phyloP scores from a whole-genome alignment of 2,888 invertebrate genomes.

The Conistra vaccinii region DNA sequence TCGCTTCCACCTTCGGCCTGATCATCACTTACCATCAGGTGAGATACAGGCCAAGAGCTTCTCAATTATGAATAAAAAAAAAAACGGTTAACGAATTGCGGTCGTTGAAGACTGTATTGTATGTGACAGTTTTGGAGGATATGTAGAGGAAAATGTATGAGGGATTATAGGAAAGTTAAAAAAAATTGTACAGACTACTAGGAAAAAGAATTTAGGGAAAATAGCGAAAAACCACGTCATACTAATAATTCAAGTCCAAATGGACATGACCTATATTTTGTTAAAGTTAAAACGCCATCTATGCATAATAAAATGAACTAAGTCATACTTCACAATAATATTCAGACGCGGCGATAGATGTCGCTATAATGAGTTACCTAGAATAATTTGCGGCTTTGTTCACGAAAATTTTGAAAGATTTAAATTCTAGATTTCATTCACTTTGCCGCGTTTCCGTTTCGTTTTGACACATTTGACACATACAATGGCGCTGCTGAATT shows the following conservation, averaged over 20 bases:
- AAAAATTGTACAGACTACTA: neutral
- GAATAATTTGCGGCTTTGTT: neutral
- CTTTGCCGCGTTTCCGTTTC: neutral
- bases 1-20: too few species aligned
- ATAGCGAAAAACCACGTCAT: neutral
- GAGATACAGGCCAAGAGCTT: too few species aligned
- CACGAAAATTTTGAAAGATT: neutral
- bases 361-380: conserved; percentile 1
- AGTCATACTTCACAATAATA: neutral
- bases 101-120: neutral
- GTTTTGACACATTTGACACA: neutral
- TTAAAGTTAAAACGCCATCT: conserved; percentile 30
- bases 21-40: too few species aligned
- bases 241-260: neutral
- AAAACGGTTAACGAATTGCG: neutral
- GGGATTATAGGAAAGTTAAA: too few species aligned
- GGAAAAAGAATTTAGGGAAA: neutral
- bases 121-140: neutral
- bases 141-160: neutral
- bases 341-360: conserved; percentile 14
- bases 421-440: neutral
- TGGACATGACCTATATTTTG: neutral
- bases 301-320: neutral
- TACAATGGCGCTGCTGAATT: neutral
- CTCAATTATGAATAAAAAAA: too few species aligned